phyloP scores from a whole-genome alignment of 2,113 vertebrate genomes.

The Larimichthys polyactis region DNA sequence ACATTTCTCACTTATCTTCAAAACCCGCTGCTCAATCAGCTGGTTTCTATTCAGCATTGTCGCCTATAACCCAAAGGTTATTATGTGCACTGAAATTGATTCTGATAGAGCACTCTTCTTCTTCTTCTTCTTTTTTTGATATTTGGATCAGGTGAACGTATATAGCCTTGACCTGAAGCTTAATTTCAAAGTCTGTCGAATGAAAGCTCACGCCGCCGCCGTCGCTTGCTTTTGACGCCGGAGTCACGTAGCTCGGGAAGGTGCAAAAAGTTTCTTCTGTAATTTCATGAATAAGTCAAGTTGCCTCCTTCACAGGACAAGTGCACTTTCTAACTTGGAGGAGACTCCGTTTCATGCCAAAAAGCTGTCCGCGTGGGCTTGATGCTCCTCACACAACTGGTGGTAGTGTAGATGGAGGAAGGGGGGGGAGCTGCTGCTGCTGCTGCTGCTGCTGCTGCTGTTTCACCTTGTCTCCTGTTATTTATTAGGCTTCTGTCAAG shows the following conservation, averaged over 20 bases:
- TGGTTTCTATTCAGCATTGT: slow-evolving; percentile 13
- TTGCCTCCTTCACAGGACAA: slow-evolving; percentile 45
- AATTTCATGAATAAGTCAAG: slow-evolving; percentile 55
- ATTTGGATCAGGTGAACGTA: slow-evolving; percentile 42
- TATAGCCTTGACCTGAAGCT: slow-evolving; percentile 29
- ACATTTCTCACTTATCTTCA: slow-evolving; percentile 27
- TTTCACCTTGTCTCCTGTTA: slow-evolving; percentile 91
- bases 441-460: slow-evolving; percentile 49
- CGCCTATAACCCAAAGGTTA: slow-evolving; percentile 35
- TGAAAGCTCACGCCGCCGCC: slow-evolving; percentile 1
- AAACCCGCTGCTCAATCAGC: slow-evolving; percentile 31
- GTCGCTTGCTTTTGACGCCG: background rate
- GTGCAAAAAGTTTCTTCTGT: slow-evolving; percentile 47
- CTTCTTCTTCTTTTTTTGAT: slow-evolving; percentile 21
- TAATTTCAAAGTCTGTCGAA: slow-evolving; percentile 54
- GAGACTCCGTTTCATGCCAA: slow-evolving; percentile 65
- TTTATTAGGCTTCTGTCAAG: slow-evolving; percentile 87
- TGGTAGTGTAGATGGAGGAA: slow-evolving; percentile 43
- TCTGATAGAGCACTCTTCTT: slow-evolving; percentile 41
- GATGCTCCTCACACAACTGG: slow-evolving; percentile 28
- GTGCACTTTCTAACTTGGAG: slow-evolving; percentile 59
- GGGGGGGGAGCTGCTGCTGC: background rate
- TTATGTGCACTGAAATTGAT: slow-evolving; percentile 57
- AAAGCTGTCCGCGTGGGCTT: slow-evolving; percentile 61
- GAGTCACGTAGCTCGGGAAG: slow-evolving; percentile 8